A percentile compares a stretch with the other conserved stretches of the same genome.
These are phyloP conservation scores for Pimephales promelas DNA, from an alignment of 2,113 vertebrate species.

Conservation along the genomic window DNA sequence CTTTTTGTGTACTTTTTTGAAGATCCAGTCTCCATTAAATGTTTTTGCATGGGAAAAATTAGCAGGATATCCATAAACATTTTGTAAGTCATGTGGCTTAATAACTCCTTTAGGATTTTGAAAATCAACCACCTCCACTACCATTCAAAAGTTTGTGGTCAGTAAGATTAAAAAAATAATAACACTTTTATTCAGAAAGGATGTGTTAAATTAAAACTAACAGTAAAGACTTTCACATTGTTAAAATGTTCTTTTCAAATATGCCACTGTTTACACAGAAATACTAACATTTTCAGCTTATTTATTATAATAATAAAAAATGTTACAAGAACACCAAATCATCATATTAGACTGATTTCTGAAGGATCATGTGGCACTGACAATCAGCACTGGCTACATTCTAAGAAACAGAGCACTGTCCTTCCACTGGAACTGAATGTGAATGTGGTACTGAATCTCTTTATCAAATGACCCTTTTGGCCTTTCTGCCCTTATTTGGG, in stretches of 20 bases:
- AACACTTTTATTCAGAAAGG: neutral
- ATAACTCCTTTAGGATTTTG: neutral
- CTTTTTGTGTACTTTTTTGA: neutral
- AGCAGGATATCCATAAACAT: neutral
- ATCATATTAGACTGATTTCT: neutral
- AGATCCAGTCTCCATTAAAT: neutral
- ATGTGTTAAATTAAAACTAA: neutral
- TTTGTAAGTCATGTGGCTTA: no score
- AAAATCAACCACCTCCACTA: neutral
- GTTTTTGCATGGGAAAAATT: neutral
- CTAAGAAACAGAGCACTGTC: neutral
- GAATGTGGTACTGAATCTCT: neutral
- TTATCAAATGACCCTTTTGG: conserved; percentile 63
- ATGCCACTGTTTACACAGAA: neutral
- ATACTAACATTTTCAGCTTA: neutral
- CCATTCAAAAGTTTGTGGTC: neutral
- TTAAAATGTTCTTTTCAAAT: neutral
- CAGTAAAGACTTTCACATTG: neutral
- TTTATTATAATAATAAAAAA: neutral
- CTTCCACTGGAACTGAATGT: neutral
- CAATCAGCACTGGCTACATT: neutral
- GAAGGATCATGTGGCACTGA: neutral
- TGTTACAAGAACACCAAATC: neutral
- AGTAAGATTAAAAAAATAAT: neutral
- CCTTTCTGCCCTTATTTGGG: conserved; percentile 43